Percentiles rank a stretch among this genome's conserved stretches.
phyloP scores from a whole-genome alignment of 2,797 vertebrate genomes.

The Cyprinella venusta region DNA sequence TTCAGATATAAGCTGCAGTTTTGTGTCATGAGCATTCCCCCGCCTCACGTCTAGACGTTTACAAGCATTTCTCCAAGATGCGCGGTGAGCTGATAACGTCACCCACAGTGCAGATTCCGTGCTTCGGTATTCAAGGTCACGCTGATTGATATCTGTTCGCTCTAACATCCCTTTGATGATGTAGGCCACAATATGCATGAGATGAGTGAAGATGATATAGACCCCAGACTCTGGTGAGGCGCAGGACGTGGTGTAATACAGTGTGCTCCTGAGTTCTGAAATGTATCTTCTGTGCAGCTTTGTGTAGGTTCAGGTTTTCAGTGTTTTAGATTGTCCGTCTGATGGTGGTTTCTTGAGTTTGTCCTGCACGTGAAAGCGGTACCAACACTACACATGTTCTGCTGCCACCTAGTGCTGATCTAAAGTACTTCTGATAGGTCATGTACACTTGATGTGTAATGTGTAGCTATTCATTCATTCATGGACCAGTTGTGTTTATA shows the following conservation, averaged over 20 bases:
- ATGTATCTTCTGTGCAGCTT: not conserved
- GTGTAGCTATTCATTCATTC: not conserved
- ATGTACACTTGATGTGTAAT: not conserved
- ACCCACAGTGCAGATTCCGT: slow-evolving; percentile 10
- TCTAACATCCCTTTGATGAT: not conserved
- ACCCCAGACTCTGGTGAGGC: not conserved
- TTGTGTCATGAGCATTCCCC: slow-evolving; percentile 42
- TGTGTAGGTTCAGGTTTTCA: not conserved
- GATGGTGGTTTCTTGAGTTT: not conserved
- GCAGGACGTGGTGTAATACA: not conserved
- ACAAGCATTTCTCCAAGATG: not conserved
- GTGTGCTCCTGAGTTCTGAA: not conserved
- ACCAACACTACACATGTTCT: not conserved
- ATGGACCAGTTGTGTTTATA: not conserved
- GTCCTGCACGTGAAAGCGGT: not conserved
- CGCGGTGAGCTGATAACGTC: slow-evolving; percentile 17
- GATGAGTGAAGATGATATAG: not conserved
- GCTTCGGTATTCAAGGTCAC: not conserved
- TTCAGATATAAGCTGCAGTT: slow-evolving; percentile 12
- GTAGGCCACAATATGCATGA: not conserved
- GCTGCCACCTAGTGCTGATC: slow-evolving; percentile 52
- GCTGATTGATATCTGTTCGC: slow-evolving; percentile 21
- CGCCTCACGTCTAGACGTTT: slow-evolving; percentile 39
- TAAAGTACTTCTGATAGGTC: not conserved
- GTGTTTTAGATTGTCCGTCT: not conserved